phyloP scores from a whole-genome alignment of 2,888 invertebrate genomes.

The Leucoma salicis region DNA sequence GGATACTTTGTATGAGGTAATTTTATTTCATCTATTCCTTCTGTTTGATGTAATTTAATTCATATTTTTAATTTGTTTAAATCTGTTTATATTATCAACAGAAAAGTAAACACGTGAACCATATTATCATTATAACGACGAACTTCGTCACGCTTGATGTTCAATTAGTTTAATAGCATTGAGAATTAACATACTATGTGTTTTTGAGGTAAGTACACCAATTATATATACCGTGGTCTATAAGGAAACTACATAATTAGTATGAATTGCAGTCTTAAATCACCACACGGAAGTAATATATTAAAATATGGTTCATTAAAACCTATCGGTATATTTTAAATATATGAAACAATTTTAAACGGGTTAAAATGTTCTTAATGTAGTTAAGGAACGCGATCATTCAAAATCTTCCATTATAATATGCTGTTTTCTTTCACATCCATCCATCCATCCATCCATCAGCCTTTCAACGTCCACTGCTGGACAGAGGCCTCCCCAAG shows the following conservation, averaged over 20 bases:
- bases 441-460: no score
- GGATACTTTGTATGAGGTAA: conserved; percentile 20
- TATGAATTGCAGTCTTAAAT: neutral
- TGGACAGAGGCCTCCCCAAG: no score
- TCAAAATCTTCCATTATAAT: no score
- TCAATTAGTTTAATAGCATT: neutral
- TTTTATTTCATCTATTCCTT: conserved; percentile 3
- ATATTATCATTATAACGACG: neutral
- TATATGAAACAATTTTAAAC: no score
- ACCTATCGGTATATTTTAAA: neutral
- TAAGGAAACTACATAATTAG: conserved; percentile 3
- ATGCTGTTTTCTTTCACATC: no score
- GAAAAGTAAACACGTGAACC: neutral
- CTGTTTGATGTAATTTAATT: neutral
- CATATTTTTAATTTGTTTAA: neutral
- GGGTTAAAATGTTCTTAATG: no score
- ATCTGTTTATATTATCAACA: neutral
- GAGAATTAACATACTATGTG: neutral
- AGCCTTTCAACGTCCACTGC: no score
- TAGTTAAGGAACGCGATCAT: no score
- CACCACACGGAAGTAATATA: conserved; percentile 3
- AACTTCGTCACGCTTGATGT: neutral
- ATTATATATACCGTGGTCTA: neutral
- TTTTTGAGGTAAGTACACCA: neutral
- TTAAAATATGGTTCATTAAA: neutral